These are phyloP conservation scores for Gasterosteus nipponicus DNA, from an alignment of 2,113 vertebrate genomes.

Conservation along the genomic window DNA sequence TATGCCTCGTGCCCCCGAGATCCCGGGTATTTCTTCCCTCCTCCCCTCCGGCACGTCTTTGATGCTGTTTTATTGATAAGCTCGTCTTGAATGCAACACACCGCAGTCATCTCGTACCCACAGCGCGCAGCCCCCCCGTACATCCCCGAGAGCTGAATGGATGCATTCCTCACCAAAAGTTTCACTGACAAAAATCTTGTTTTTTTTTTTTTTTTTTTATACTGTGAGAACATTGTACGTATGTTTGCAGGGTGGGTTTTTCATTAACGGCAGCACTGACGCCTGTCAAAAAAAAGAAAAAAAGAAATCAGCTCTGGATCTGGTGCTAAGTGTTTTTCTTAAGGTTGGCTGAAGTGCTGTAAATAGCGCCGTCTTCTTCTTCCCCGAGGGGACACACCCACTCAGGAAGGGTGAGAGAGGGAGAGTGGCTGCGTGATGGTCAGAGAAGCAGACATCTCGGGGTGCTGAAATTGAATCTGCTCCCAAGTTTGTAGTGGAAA, in stretches of 20 bases:
- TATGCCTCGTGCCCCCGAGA: constrained; percentile 59
- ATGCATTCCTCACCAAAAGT: constrained; percentile 49
- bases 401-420: constrained; percentile 50
- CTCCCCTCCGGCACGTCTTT: constrained; percentile 47
- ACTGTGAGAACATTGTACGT: constrained; percentile 61
- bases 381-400: constrained; percentile 71
- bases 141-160: constrained; percentile 39
- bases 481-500: constrained; percentile 81
- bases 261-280: constrained; percentile 60
- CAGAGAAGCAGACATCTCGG: constrained; percentile 75
- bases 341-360: constrained; percentile 74
- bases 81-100: constrained; percentile 37
- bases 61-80: constrained; percentile 75
- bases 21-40: constrained; percentile 55
- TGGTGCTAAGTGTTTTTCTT: constrained; percentile 76
- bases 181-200: constrained; percentile 43
- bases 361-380: constrained; percentile 68
- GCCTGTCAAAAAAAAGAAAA: constrained; percentile 54
- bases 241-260: constrained; percentile 62
- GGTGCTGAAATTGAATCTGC: constrained; percentile 82
- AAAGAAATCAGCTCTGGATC: constrained; percentile 56
- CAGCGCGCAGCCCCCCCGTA: constrained; percentile 25
- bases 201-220: constrained; percentile 41
- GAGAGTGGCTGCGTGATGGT: constrained; percentile 58
- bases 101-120: constrained; percentile 43